Conservation (phyloP, 37 sponge, comb jelly and placozoan species). For the Halichondria panicea region DNA sequence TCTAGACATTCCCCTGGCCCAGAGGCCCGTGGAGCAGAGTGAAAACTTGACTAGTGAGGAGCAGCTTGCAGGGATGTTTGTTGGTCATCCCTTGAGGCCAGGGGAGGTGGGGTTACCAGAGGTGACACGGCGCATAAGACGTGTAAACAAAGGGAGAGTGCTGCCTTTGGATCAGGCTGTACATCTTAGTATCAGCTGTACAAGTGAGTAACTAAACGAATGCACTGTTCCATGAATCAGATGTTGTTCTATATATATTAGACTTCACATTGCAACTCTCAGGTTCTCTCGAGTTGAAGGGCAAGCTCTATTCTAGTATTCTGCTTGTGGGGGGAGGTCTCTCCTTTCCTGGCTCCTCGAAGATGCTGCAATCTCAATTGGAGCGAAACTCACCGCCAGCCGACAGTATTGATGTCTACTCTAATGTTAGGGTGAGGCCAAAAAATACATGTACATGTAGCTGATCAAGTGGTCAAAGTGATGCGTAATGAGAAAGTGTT, state of each 20-base stretch:
- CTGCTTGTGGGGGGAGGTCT: slow-evolving; percentile 86
- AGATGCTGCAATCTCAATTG: slow-evolving; percentile 62
- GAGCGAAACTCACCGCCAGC: slow-evolving; percentile 33
- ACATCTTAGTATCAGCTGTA: slow-evolving; percentile 81
- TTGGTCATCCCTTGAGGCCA: not conserved
- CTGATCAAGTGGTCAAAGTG: too few species aligned
- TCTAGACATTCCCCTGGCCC: slow-evolving; percentile 18
- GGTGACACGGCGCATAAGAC: slow-evolving; percentile 48
- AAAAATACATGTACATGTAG: not conserved
- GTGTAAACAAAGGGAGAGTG: slow-evolving; percentile 33
- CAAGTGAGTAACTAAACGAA: slow-evolving; percentile 50
- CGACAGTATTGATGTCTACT: slow-evolving; percentile 67
- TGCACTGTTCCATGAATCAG: not conserved
- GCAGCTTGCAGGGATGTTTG: not conserved
- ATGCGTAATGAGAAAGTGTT: too few species aligned
- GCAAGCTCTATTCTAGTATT: slow-evolving; percentile 76
- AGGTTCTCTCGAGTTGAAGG: slow-evolving; percentile 82
- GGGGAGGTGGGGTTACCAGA: slow-evolving; percentile 20
- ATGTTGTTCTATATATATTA: not conserved
- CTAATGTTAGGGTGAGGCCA: slow-evolving; percentile 69
- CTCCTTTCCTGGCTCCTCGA: slow-evolving; percentile 58
- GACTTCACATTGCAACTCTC: not conserved
- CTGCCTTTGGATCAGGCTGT: slow-evolving; percentile 79
- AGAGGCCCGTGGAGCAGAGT: slow-evolving; percentile 71
- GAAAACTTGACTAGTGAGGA: not conserved